Percentiles rank a stretch among this genome's conserved stretches.
These are phyloP conservation scores for Parauchenoglanis punctatus DNA, from an alignment of 2,797 vertebrate genomes.

Conservation along the genomic window DNA sequence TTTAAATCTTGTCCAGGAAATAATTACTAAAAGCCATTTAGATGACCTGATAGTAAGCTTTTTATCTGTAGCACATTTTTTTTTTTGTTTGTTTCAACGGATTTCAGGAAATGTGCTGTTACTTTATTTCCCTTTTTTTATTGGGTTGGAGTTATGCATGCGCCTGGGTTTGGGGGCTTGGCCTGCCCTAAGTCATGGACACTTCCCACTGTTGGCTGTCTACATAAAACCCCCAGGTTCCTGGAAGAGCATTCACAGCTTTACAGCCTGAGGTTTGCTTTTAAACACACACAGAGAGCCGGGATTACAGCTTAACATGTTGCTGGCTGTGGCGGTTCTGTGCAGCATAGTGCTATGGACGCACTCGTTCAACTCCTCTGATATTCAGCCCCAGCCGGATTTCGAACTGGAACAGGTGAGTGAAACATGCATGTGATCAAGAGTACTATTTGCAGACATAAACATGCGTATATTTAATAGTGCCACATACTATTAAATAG, in stretches of 20 bases:
- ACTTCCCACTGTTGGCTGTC: conserved; percentile 34
- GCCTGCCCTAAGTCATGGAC: conserved; percentile 33
- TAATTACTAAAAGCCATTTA: neutral
- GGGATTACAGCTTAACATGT: conserved; percentile 48
- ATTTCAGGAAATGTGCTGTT: conserved; percentile 12
- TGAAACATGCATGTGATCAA: neutral
- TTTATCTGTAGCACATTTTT: neutral
- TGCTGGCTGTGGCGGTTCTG: conserved; percentile 43
- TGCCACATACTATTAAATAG: neutral
- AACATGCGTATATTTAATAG: neutral
- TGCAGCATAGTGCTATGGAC: conserved; percentile 46
- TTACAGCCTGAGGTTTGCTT: conserved; percentile 27
- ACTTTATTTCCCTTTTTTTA: neutral
- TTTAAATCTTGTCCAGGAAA: neutral
- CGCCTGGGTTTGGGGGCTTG: conserved; percentile 42
- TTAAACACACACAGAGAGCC: neutral
- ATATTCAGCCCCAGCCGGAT: conserved; percentile 50
- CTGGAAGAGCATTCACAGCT: conserved; percentile 25
- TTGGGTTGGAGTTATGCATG: neutral
- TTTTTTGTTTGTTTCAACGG: neutral
- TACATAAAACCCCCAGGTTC: conserved; percentile 42
- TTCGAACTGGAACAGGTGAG: conserved; percentile 60
- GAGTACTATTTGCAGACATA: neutral
- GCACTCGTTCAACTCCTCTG: conserved; percentile 34
- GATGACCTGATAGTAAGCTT: neutral